A percentile compares a stretch with the other conserved stretches of the same genome.
phyloP scores from a whole-genome alignment of 2,888 invertebrate species.

The Mythimna loreyi region DNA sequence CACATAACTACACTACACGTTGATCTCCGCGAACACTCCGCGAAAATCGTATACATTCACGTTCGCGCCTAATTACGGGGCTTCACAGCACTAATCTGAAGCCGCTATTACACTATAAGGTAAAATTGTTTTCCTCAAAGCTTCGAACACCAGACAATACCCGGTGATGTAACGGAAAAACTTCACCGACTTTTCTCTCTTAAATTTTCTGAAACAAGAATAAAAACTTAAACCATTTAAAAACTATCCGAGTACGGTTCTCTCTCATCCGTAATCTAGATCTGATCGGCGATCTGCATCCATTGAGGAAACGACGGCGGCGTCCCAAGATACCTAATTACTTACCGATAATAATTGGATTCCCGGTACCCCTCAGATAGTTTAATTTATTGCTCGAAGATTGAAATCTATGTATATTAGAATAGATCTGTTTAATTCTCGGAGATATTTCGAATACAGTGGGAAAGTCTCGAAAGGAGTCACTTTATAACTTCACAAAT shows the following conservation, averaged over 20 bases:
- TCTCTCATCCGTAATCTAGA: slow-evolving; percentile 58
- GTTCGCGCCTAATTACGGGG: too few species aligned
- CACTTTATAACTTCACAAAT: slow-evolving; percentile 29
- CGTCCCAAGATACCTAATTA: slow-evolving; percentile 71
- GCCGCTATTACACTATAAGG: too few species aligned
- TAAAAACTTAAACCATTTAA: slow-evolving; percentile 50
- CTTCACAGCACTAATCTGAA: too few species aligned
- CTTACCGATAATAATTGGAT: slow-evolving; percentile 73
- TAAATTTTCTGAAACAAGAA: slow-evolving; percentile 31
- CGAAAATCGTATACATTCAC: too few species aligned
- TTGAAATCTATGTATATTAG: slow-evolving; percentile 59
- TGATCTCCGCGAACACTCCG: too few species aligned
- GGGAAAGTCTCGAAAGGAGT: slow-evolving; percentile 46
- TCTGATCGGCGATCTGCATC: slow-evolving; percentile 66
- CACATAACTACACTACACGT: too few species aligned
- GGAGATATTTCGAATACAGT: slow-evolving; percentile 43
- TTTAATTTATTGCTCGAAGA: slow-evolving; percentile 64
- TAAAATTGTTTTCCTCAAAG: not conserved
- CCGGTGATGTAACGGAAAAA: slow-evolving; percentile 12
- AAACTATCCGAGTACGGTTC: slow-evolving; percentile 47
- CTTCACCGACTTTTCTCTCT: slow-evolving; percentile 17
- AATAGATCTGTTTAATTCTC: slow-evolving; percentile 58
- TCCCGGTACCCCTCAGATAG: slow-evolving; percentile 65
- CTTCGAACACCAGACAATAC: not conserved
- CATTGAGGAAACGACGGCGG: slow-evolving; percentile 60